Base-by-base conservation (phyloP, 2,888 invertebrate species). In the Colostygia pectinataria region DNA sequence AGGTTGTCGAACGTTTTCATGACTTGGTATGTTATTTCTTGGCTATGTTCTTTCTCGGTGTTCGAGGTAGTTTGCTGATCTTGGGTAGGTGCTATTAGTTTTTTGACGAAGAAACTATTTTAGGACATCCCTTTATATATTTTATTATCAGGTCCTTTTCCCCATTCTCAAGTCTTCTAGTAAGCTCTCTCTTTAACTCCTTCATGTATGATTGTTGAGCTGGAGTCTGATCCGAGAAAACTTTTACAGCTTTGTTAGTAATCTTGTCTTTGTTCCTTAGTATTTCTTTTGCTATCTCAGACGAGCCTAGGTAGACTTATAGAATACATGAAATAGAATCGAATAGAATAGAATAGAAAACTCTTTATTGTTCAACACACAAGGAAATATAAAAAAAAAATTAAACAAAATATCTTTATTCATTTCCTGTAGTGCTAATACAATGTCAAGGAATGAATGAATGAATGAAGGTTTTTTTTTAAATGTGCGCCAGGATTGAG, bases 181-280 rank as follows among this genome's bases (percentile, higher is more conserved):
- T 14, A 5, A 37, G 25, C 14, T 25, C 14, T 13, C 2, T 1
- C 1, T 24, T 37, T 3, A 37, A 15, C 27, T 14, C 25, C 12
- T 27, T 37, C 9, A 37, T 25, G 9, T 37, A 25, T 8, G 2
- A n/a, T 37, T 37, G 37, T 25, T 37, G 37, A 5, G 37, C 37
- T 25, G 37, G 37, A 9, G 31, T 31, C n/a, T 31, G 31, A 7
- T 31, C 31, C n/a, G 14, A 31, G n/a, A 15, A 31, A 1, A 31
- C 15, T 15, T 31, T 31, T 1, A 31, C n/a, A 8, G 6, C n/a
- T 15, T 31, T 31, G 15, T 31, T 31, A 3, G n/a, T 31, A 1
- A 31, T 15, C 31, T 31, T 31, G 3, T 31, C 31, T n/a, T 31
- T 31, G n/a, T 31, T 31, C n/a, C 15, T 4, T 8, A 31, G 31